Evolutionary conservation across 2,113 vertebrate genomes (phyloP).

Genomic region (Hemicordylus capensis): DNA sequence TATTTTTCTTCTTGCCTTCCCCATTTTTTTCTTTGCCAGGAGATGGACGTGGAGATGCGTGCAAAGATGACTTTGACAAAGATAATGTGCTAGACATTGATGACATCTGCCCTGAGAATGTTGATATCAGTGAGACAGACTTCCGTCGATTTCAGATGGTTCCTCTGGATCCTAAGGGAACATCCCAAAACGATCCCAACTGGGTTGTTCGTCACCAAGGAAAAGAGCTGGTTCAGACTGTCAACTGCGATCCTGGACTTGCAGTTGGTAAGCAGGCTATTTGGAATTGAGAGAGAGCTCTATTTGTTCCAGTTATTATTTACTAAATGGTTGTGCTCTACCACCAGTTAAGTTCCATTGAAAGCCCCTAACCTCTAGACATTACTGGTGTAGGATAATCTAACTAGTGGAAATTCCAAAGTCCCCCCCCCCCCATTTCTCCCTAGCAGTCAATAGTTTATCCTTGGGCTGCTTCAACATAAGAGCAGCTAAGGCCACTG

Average conservation of each 20-base stretch:
- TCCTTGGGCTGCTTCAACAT: not conserved
- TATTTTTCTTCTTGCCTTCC: not conserved
- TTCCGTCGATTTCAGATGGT: conserved; percentile 99
- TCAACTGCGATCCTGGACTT: conserved; percentile 98
- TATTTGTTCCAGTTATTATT: not conserved
- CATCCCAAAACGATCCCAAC: conserved; percentile 97
- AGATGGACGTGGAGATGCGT: conserved; percentile 94
- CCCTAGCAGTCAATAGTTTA: not conserved
- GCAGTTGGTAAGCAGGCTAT: conserved; percentile 86
- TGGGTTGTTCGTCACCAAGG: conserved; percentile 98
- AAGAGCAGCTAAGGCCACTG: not conserved
- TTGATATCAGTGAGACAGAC: conserved; percentile 95
- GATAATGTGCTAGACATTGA: conserved; percentile 92
- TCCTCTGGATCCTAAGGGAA: conserved; percentile 96
- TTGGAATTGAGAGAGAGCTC: not conserved
- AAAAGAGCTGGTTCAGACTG: conserved; percentile 97
- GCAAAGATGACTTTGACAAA: conserved; percentile 96
- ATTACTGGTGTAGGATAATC: not conserved
- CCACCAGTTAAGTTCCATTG: not conserved
- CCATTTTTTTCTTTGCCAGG: conserved; percentile 70
- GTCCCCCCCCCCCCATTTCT: not conserved
- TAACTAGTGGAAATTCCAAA: not conserved
- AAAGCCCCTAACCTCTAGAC: not conserved
- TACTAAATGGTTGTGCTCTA: not conserved
- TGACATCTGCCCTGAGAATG: conserved; percentile 96